A percentile compares a stretch with the other conserved stretches of the same genome.
Evolutionary conservation across 2,888 invertebrate genomes (phyloP).

Genomic region (Drosophila prolongata): DNA sequence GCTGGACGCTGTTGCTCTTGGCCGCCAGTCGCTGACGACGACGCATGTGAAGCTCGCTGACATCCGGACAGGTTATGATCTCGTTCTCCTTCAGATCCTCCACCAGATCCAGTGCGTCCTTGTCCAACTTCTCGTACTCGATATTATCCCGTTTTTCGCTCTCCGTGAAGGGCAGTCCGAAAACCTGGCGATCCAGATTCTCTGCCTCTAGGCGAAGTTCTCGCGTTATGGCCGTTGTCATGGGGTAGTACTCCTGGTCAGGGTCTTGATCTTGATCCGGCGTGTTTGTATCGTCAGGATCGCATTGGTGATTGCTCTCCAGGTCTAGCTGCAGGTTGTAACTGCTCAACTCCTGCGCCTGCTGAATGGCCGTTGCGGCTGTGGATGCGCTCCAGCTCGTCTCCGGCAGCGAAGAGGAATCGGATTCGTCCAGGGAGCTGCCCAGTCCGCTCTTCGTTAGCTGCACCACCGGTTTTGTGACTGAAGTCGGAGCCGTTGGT

Average conservation of each 20-base stretch:
- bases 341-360: constrained; percentile 75
- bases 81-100: constrained; percentile 83
- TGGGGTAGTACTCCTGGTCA: constrained; percentile 93
- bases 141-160: constrained; percentile 67
- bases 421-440: constrained; percentile 85
- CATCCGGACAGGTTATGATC: constrained; percentile 81
- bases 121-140: constrained; percentile 82
- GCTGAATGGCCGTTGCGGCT: constrained; percentile 82
- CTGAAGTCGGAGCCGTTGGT: constrained; percentile 4
- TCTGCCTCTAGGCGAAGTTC: constrained; percentile 93
- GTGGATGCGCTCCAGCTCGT: constrained; percentile 82
- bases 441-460: constrained; percentile 84
- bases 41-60: constrained; percentile 78
- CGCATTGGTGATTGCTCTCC: constrained; percentile 50
- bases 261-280: constrained; percentile 87
- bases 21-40: constrained; percentile 72
- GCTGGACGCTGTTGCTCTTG: constrained; percentile 73
- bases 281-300: constrained; percentile 51
- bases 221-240: constrained; percentile 94
- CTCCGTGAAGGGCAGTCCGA: constrained; percentile 85
- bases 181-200: constrained; percentile 93
- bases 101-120: constrained; percentile 83
- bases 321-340: constrained; percentile 79
- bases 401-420: constrained; percentile 84
- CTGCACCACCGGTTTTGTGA: constrained; percentile 84